Conservation (phyloP, 2,888 invertebrate species). For the Helobdella robusta region DNA sequence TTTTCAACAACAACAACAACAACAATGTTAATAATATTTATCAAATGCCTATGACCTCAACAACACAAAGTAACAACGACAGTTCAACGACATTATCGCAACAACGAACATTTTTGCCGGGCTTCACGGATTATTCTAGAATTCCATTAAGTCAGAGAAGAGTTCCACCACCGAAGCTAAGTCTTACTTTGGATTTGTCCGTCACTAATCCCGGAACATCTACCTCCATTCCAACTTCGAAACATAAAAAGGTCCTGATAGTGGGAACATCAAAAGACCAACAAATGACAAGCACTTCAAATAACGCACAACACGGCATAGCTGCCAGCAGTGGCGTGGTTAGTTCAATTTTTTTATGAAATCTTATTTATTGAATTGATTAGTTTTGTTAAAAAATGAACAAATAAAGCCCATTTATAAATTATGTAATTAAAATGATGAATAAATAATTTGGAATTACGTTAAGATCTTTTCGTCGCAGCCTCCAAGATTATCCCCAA, state of each 20-base stretch:
- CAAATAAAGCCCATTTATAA: too few species aligned
- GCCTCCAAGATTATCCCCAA: conserved; percentile 30
- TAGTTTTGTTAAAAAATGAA: not conserved
- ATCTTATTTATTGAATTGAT: not conserved
- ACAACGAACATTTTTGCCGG: conserved; percentile 13
- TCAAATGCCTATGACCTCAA: conserved; percentile 5
- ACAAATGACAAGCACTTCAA: conserved; percentile 6
- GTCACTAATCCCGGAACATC: conserved; percentile 33
- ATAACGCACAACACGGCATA: conserved; percentile 30
- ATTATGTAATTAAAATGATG: not conserved
- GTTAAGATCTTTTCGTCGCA: not conserved
- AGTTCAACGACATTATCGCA: not conserved
- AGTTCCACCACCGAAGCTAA: conserved; percentile 34
- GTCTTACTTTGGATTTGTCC: conserved; percentile 36
- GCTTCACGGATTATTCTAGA: conserved; percentile 23
- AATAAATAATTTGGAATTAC: too few species aligned
- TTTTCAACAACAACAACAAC: not conserved
- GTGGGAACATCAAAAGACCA: not conserved
- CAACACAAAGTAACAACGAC: not conserved
- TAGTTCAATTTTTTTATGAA: conserved; percentile 8
- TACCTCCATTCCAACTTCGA: not conserved
- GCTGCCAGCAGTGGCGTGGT: conserved; percentile 33
- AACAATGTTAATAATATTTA: too few species aligned
- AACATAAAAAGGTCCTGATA: conserved; percentile 10
- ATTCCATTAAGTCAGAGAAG: conserved; percentile 34